phyloP scores from a whole-genome alignment of 2,888 invertebrate species.

The Ennomos fuscantarius region DNA sequence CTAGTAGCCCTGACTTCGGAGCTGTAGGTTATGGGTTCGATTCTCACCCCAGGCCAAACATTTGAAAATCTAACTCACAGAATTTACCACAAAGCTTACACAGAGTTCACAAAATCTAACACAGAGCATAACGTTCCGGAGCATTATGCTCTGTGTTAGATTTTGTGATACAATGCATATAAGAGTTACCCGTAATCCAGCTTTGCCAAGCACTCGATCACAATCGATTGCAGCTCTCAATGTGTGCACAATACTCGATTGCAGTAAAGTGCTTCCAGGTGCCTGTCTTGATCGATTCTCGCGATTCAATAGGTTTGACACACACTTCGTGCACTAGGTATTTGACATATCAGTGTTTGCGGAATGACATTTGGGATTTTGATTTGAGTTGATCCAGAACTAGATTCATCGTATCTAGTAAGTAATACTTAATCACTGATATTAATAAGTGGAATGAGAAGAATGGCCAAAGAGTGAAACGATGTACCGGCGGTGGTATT shows the following conservation, averaged over 20 bases:
- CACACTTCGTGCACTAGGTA: slow-evolving; percentile 33
- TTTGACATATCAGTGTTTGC: slow-evolving; percentile 32
- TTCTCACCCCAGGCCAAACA: too few species aligned
- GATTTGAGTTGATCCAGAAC: neutral
- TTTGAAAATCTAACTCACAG: too few species aligned
- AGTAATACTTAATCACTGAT: too few species aligned
- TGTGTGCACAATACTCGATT: slow-evolving; percentile 51
- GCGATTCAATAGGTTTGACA: slow-evolving; percentile 47
- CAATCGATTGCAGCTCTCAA: slow-evolving; percentile 42
- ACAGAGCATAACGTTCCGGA: too few species aligned
- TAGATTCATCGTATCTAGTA: neutral
- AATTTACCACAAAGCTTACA: too few species aligned
- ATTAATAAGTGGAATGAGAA: too few species aligned
- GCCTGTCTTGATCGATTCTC: slow-evolving; percentile 44
- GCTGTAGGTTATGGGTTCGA: too few species aligned
- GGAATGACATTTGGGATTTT: neutral
- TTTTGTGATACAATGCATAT: slow-evolving; percentile 5
- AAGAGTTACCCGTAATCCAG: slow-evolving; percentile 31
- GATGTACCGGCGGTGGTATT: too few species aligned
- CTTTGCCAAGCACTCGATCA: slow-evolving; percentile 46
- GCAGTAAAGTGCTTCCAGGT: slow-evolving; percentile 39
- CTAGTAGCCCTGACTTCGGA: too few species aligned
- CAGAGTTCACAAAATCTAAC: too few species aligned
- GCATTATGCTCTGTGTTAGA: too few species aligned
- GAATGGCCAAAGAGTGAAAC: too few species aligned